Evolutionary conservation across 2,888 invertebrate species (phyloP).

Genomic region (Oscheius sp.): DNA sequence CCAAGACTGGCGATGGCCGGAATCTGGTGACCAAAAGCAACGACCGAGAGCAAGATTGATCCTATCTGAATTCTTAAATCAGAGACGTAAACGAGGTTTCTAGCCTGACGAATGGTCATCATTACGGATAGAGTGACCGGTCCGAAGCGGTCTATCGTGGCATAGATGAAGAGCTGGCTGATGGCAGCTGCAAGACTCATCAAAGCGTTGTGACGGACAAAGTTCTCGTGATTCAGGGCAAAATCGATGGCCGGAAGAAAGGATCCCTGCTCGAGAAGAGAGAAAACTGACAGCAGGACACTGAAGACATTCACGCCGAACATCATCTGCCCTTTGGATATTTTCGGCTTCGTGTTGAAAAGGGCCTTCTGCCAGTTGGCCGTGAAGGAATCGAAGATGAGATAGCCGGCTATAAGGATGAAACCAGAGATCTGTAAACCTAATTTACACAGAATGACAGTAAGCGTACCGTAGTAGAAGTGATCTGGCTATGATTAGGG

Average conservation of each 20-base stretch:
- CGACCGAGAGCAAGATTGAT: constrained; percentile 87
- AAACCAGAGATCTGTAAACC: constrained; percentile 79
- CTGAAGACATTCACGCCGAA: constrained; percentile 95
- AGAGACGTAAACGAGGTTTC: neutral
- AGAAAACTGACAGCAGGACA: constrained; percentile 86
- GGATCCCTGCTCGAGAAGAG: constrained; percentile 87
- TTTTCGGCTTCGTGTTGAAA: constrained; percentile 77
- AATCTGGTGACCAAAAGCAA: constrained; percentile 89
- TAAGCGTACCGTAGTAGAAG: neutral
- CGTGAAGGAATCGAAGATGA: constrained; percentile 97
- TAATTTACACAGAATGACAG: neutral
- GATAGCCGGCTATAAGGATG: constrained; percentile 87
- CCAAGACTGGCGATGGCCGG: constrained; percentile 83
- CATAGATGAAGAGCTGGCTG: constrained; percentile 88
- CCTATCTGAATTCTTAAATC: constrained; percentile 74
- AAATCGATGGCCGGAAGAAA: constrained; percentile 77
- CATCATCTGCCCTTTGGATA: constrained; percentile 81
- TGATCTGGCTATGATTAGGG: constrained; percentile 19
- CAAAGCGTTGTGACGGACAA: constrained; percentile 60
- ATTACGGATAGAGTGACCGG: constrained; percentile 96
- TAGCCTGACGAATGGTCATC: constrained; percentile 87
- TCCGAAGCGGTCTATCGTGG: constrained; percentile 93
- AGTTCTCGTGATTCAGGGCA: constrained; percentile 57
- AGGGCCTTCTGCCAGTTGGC: constrained; percentile 96
- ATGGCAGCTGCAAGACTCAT: constrained; percentile 60